Conservation (phyloP, 2,888 invertebrate species). For the Leptopilina syphax region DNA sequence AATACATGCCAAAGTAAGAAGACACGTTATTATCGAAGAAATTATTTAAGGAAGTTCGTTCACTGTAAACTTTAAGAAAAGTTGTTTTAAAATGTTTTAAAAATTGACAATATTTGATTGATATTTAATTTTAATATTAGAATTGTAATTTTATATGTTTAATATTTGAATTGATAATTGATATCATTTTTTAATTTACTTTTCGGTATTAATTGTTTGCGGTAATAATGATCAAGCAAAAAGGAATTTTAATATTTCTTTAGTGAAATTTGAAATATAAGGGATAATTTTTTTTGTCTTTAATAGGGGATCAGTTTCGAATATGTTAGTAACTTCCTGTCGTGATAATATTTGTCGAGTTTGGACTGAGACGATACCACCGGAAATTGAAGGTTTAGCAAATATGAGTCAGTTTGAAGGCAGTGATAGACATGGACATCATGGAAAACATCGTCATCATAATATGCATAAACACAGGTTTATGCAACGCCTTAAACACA, state of each 20-base stretch:
- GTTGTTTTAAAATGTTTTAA: no score
- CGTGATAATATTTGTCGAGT: conserved; percentile 98
- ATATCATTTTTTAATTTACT: no score
- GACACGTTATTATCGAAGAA: neutral
- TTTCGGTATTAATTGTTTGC: no score
- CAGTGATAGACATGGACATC: conserved; percentile 82
- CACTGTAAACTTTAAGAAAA: no score
- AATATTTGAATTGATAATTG: no score
- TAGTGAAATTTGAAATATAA: conserved; percentile 8
- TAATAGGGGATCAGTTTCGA: conserved; percentile 94
- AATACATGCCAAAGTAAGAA: conserved; percentile 97
- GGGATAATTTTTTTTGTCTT: conserved; percentile 45
- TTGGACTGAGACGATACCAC: conserved; percentile 98
- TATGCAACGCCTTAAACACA: conserved; percentile 97
- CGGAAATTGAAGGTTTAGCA: conserved; percentile 92
- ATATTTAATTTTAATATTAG: no score
- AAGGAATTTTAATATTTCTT: no score
- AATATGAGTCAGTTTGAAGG: conserved; percentile 82
- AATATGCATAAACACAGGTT: conserved; percentile 94
- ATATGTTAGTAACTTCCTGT: conserved; percentile 98
- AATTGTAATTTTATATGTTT: no score
- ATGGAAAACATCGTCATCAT: conserved; percentile 90
- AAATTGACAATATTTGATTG: no score
- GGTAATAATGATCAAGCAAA: no score
- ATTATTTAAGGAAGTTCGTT: neutral